Percentiles rank a stretch among this genome's conserved stretches.
Conservation (phyloP, 2,888 invertebrate species). For the Auanema freiburgensis region DNA sequence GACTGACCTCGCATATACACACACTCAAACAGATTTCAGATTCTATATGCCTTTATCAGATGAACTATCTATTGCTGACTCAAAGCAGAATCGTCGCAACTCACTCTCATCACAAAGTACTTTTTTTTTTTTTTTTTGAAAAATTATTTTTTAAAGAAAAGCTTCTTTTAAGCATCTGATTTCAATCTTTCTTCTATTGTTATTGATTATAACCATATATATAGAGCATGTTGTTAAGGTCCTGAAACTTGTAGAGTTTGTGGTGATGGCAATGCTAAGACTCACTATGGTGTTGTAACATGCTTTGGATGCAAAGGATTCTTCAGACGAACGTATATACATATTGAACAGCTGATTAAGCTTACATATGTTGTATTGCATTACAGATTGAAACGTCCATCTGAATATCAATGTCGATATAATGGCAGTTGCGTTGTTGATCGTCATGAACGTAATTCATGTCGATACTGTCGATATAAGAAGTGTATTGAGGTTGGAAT, state of each 20-base stretch:
- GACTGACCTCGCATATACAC: too few species aligned
- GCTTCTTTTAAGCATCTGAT: too few species aligned
- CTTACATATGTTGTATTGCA: neutral
- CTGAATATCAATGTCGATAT: constrained; percentile 61
- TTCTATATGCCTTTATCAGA: too few species aligned
- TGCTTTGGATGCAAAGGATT: constrained; percentile 55
- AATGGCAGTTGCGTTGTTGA: constrained; percentile 59
- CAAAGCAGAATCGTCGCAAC: too few species aligned
- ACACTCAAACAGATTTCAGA: too few species aligned
- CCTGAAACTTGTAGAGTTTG: constrained; percentile 61
- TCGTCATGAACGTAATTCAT: constrained; percentile 48
- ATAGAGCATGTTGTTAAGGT: too few species aligned
- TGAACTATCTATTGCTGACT: too few species aligned
- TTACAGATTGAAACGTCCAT: constrained; percentile 56
- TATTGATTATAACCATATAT: too few species aligned
- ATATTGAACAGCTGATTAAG: constrained; percentile 2
- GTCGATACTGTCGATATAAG: constrained; percentile 61
- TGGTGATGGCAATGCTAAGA: constrained; percentile 61
- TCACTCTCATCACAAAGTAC: too few species aligned
- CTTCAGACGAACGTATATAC: constrained; percentile 51
- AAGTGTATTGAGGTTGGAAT: constrained; percentile 63
- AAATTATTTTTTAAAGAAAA: too few species aligned
- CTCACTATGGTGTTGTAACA: constrained; percentile 63
- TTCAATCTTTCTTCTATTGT: too few species aligned
- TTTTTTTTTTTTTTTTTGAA: too few species aligned